A percentile compares a stretch with the other conserved stretches of the same genome.
phyloP scores from a whole-genome alignment of 1,140 invertebrate genomes.

The Diuraphis noxia region DNA sequence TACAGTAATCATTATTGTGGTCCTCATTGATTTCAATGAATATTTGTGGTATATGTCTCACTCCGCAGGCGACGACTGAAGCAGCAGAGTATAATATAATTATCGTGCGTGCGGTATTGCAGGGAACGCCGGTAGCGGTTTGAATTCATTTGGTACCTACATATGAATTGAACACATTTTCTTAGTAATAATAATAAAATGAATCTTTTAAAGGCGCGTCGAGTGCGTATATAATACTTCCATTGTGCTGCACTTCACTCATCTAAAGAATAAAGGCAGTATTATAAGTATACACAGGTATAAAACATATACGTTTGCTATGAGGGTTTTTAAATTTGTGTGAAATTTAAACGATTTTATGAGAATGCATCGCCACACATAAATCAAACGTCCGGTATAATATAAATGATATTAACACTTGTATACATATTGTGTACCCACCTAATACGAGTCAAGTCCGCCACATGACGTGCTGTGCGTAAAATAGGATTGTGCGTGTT shows the following conservation, averaged over 20 bases:
- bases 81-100: neutral
- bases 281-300: neutral
- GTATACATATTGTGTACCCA: neutral
- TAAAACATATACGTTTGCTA: neutral
- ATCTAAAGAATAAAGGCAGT: too few species aligned
- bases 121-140: neutral
- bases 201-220: neutral
- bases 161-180: neutral
- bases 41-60: neutral
- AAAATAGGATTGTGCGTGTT: constrained; percentile 1
- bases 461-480: constrained; percentile 1
- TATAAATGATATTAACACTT: neutral
- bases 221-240: neutral
- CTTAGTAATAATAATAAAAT: neutral
- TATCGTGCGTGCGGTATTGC: neutral
- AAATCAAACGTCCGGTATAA: neutral
- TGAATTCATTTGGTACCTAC: neutral
- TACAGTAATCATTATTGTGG: neutral
- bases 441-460: neutral
- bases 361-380: neutral
- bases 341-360: constrained; percentile 5
- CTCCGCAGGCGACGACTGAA: neutral
- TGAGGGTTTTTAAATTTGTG: neutral
- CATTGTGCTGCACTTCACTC: neutral
- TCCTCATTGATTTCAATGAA: neutral